phyloP scores from a whole-genome alignment of 2,113 vertebrate genomes.

The Reinhardtius hippoglossoides region DNA sequence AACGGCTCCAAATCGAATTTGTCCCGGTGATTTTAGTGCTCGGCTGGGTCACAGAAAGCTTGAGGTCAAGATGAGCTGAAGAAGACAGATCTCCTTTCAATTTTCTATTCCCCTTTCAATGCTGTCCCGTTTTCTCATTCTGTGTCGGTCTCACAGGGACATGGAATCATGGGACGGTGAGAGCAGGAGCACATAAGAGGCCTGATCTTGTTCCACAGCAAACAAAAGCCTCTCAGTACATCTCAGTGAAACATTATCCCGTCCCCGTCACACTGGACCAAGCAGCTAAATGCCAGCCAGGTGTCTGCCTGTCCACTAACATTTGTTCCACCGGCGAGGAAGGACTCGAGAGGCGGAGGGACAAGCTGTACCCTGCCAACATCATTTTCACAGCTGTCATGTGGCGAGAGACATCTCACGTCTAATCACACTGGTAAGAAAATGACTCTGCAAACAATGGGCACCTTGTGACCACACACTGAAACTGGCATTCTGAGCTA shows the following conservation, averaged over 20 bases:
- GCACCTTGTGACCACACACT: constrained; percentile 1
- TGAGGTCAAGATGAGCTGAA: neutral
- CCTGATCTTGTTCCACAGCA: constrained; percentile 43
- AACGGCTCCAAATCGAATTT: constrained; percentile 40
- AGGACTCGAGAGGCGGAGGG: neutral
- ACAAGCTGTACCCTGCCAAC: constrained; percentile 8
- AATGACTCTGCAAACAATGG: neutral
- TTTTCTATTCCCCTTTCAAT: neutral
- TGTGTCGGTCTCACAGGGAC: neutral
- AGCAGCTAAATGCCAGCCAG: constrained; percentile 8
- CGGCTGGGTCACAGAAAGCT: neutral
- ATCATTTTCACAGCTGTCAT: neutral
- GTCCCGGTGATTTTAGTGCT: neutral
- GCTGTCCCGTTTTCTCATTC: neutral
- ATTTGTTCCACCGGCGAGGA: neutral
- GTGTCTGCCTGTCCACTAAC: neutral
- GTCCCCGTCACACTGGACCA: constrained; percentile 3
- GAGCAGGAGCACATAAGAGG: constrained; percentile 13
- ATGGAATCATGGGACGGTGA: neutral
- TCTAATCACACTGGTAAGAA: neutral
- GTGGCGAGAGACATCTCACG: neutral
- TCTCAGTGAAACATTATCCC: constrained; percentile 52
- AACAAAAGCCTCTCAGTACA: constrained; percentile 56
- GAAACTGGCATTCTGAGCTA: too few species aligned
- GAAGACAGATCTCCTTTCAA: neutral